phyloP scores from a whole-genome alignment of 2,888 invertebrate species.

The Erebia epiphron region DNA sequence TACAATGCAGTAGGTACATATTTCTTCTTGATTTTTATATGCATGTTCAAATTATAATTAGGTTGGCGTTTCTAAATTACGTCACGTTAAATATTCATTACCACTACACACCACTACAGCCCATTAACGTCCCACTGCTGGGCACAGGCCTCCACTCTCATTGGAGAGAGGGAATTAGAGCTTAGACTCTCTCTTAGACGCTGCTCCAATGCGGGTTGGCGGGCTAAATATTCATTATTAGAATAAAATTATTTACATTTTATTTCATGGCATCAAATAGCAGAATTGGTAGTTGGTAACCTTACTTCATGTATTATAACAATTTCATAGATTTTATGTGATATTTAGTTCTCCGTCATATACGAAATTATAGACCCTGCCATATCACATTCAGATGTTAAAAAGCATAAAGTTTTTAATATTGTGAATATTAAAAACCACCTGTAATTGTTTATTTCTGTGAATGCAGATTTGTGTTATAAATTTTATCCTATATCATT shows the following conservation, averaged over 20 bases:
- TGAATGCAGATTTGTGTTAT: background rate
- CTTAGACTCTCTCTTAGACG: too few species aligned
- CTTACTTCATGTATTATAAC: constrained; percentile 30
- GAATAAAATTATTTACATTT: background rate
- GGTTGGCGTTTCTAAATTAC: background rate
- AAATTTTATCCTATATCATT: background rate
- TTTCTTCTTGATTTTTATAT: too few species aligned
- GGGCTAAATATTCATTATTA: background rate
- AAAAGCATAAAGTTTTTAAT: constrained; percentile 1
- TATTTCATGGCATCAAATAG: constrained; percentile 13
- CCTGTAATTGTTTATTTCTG: background rate
- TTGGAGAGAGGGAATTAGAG: too few species aligned
- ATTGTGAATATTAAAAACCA: background rate
- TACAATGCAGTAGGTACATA: too few species aligned
- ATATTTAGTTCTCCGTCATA: background rate
- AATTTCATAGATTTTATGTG: constrained; percentile 28
- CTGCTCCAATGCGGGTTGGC: too few species aligned
- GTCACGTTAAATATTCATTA: background rate
- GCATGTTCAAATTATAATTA: too few species aligned
- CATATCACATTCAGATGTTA: background rate
- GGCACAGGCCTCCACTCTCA: too few species aligned
- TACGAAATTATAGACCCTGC: background rate
- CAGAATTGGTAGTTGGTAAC: background rate
- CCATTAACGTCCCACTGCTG: too few species aligned
- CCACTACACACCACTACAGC: too few species aligned